Percentiles rank a stretch among this genome's conserved stretches.
Evolutionary conservation across 2,888 invertebrate species (phyloP).

Genomic region (Harpalus rubripes): DNA sequence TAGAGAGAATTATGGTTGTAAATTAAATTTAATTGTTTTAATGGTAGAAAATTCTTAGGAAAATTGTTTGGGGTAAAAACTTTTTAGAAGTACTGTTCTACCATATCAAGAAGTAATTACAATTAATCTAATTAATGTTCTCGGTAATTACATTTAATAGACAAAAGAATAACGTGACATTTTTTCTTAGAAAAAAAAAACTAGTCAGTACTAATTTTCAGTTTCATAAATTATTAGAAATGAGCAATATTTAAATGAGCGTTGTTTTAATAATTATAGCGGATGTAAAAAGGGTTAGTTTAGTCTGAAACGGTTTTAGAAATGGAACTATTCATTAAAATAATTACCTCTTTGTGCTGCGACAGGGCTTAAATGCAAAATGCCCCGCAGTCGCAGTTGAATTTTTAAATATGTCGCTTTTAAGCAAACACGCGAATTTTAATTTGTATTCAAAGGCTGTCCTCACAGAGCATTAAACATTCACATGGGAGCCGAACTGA

Average conservation of each 20-base stretch:
- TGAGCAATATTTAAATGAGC: slow-evolving; percentile 59
- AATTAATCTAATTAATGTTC: slow-evolving; percentile 52
- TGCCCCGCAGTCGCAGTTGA: slow-evolving; percentile 23
- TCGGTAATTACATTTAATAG: slow-evolving; percentile 43
- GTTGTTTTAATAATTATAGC: slow-evolving; percentile 59
- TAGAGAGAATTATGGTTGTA: background rate
- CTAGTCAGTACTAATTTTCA: slow-evolving; percentile 16
- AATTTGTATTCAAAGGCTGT: slow-evolving; percentile 44
- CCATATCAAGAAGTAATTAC: slow-evolving; percentile 36
- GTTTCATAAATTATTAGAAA: slow-evolving; percentile 37
- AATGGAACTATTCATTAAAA: slow-evolving; percentile 60
- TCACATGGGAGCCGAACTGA: slow-evolving; percentile 34
- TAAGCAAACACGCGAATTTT: slow-evolving; percentile 46
- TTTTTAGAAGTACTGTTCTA: background rate
- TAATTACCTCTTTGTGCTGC: slow-evolving; percentile 50
- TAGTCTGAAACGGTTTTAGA: slow-evolving; percentile 30
- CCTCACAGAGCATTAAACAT: slow-evolving; percentile 32
- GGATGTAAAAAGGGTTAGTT: slow-evolving; percentile 30
- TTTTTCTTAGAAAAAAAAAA: slow-evolving; percentile 58
- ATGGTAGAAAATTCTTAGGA: background rate
- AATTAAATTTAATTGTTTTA: background rate
- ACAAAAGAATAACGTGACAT: slow-evolving; percentile 44
- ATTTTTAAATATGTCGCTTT: slow-evolving; percentile 54
- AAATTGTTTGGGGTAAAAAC: background rate
- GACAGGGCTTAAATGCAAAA: slow-evolving; percentile 42